Conservation (phyloP, 2,888 invertebrate genomes). For the Agriopis marginaria region DNA sequence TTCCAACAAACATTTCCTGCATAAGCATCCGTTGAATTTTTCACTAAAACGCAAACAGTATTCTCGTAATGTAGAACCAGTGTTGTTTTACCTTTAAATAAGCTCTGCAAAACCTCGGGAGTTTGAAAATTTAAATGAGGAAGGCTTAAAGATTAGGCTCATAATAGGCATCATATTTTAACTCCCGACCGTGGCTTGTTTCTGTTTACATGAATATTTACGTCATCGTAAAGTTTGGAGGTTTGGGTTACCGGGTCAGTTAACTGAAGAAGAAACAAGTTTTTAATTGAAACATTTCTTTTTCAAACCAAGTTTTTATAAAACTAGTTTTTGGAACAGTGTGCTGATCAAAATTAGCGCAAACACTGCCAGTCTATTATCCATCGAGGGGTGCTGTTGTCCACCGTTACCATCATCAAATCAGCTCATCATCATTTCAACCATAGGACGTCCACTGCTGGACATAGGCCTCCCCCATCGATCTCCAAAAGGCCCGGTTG, state of each 20-base stretch:
- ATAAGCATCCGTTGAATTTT: not conserved
- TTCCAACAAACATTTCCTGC: not conserved
- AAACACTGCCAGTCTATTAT: too few relatives aligned
- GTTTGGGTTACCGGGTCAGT: not conserved
- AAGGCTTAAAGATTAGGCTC: slow-evolving; percentile 77
- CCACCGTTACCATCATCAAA: too few relatives aligned
- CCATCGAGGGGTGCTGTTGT: too few relatives aligned
- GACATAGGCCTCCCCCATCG: too few relatives aligned
- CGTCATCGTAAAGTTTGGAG: slow-evolving; percentile 13
- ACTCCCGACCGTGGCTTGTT: slow-evolving; percentile 51
- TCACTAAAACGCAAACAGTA: slow-evolving; percentile 5
- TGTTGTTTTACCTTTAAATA: slow-evolving; percentile 31
- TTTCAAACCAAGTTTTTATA: too few relatives aligned
- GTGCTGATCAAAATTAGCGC: too few relatives aligned
- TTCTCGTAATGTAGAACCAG: slow-evolving; percentile 21
- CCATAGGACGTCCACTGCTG: too few relatives aligned
- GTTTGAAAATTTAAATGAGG: slow-evolving; percentile 74
- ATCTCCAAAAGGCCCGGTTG: too few relatives aligned
- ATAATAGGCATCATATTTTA: slow-evolving; percentile 76
- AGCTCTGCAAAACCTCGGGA: slow-evolving; percentile 51
- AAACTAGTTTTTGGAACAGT: too few relatives aligned
- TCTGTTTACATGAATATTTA: slow-evolving; percentile 31
- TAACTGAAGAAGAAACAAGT: not conserved
- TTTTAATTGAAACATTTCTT: too few relatives aligned
- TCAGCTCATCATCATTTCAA: too few relatives aligned